These are phyloP conservation scores for Plusia festucae DNA, from an alignment of 2,888 invertebrate genomes.

Conservation along the genomic window DNA sequence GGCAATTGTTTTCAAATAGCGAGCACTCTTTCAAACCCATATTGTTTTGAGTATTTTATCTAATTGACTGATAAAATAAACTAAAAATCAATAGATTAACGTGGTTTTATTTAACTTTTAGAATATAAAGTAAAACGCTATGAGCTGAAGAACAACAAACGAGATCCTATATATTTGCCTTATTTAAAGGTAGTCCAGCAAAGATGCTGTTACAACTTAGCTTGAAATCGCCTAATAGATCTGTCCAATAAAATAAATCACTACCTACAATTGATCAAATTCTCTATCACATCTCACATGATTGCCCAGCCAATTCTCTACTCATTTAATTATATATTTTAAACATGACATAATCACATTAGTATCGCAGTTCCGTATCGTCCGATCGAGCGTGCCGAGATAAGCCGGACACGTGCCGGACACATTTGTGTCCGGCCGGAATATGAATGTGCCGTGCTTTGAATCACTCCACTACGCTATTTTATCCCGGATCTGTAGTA, in stretches of 20 bases:
- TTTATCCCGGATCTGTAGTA: not conserved
- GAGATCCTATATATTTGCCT: no score
- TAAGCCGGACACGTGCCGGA: slow-evolving; percentile 57
- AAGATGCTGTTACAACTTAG: no score
- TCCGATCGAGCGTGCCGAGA: slow-evolving; percentile 49
- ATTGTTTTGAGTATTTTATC: no score
- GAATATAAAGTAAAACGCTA: no score
- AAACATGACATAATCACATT: slow-evolving; percentile 26
- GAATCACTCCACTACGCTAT: slow-evolving; percentile 36
- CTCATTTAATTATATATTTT: not conserved
- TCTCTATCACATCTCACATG: not conserved
- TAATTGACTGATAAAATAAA: no score
- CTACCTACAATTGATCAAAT: not conserved
- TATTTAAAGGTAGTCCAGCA: no score
- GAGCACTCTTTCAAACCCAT: no score
- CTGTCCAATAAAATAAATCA: not conserved
- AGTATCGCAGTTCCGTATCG: slow-evolving; percentile 16
- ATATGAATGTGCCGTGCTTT: slow-evolving; percentile 49
- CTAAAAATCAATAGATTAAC: no score
- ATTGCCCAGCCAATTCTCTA: not conserved
- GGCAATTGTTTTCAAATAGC: no score
- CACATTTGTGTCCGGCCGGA: slow-evolving; percentile 48
- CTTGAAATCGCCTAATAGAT: not conserved
- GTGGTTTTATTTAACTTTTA: no score
- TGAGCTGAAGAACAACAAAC: no score